Evolutionary conservation across 2,888 invertebrate species (phyloP).

Genomic region (Habrosyne pyritoides): DNA sequence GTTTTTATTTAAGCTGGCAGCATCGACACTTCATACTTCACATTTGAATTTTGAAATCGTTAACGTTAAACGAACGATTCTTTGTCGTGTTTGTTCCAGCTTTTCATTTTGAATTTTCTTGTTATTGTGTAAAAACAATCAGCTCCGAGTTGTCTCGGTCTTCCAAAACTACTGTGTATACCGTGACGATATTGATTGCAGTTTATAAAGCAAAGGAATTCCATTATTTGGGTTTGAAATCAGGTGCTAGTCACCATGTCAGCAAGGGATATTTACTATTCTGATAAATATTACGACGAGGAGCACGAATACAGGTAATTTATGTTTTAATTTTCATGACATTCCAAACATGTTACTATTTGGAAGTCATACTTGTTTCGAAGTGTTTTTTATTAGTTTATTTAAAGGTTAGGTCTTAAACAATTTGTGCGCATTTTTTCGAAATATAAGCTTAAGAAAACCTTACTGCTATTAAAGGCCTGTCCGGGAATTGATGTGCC

Average conservation of each 20-base stretch:
- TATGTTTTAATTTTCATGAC: not conserved
- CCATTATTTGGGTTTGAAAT: constrained; percentile 12
- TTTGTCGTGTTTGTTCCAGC: constrained; percentile 19
- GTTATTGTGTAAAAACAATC: not conserved
- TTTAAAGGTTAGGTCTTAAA: not conserved
- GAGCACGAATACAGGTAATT: constrained; percentile 94
- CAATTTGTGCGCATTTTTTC: too few relatives aligned
- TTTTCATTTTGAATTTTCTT: constrained; percentile 25
- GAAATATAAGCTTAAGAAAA: too few relatives aligned
- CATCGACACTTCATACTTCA: constrained; percentile 11
- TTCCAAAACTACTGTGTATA: not conserved
- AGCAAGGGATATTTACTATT: constrained; percentile 93
- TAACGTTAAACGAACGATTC: constrained; percentile 46
- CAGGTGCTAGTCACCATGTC: constrained; percentile 69
- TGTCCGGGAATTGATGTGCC: too few relatives aligned
- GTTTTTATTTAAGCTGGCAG: constrained; percentile 22
- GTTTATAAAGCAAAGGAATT: not conserved
- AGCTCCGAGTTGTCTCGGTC: not conserved
- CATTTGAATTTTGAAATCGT: constrained; percentile 65
- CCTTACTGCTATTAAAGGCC: too few relatives aligned
- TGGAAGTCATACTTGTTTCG: not conserved
- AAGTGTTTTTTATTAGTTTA: not conserved
- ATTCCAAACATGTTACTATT: not conserved
- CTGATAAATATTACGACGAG: constrained; percentile 96
- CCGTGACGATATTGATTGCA: not conserved